These are phyloP conservation scores for Brachylomia viminalis DNA, from an alignment of 2,888 invertebrate genomes.

Conservation along the genomic window DNA sequence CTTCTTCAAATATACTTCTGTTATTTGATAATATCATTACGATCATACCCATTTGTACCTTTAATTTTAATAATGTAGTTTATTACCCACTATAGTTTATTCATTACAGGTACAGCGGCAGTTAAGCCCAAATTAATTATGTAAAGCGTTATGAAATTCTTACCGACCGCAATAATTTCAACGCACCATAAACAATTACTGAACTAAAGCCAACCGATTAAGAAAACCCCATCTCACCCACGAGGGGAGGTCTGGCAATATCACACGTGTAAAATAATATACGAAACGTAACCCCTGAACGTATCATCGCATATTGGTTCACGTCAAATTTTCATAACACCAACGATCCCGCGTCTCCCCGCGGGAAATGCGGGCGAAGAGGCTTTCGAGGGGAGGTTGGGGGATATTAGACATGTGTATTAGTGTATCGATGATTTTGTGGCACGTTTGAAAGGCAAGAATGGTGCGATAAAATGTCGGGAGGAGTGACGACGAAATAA, in stretches of 20 bases:
- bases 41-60: no score
- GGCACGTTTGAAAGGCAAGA: slow-evolving; percentile 66
- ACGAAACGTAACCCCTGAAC: slow-evolving; percentile 74
- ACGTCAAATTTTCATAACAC: slow-evolving; percentile 87
- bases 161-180: slow-evolving; percentile 34
- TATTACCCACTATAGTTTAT: not conserved
- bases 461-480: slow-evolving; percentile 64
- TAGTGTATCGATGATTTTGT: slow-evolving; percentile 85
- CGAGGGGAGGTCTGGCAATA: slow-evolving; percentile 65
- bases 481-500: slow-evolving; percentile 63
- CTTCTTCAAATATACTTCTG: not conserved
- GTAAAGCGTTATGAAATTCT: slow-evolving; percentile 32
- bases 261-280: slow-evolving; percentile 75
- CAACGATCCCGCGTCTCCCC: slow-evolving; percentile 72
- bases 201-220: slow-evolving; percentile 56
- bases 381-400: slow-evolving; percentile 64
- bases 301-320: slow-evolving; percentile 86
- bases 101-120: not conserved
- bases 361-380: slow-evolving; percentile 82
- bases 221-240: slow-evolving; percentile 44
- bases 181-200: slow-evolving; percentile 42
- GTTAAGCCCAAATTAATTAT: slow-evolving; percentile 35
- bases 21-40: not conserved
- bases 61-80: no score
- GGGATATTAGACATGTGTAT: slow-evolving; percentile 73